Base-by-base conservation (phyloP, 1,140 invertebrate species). In the Heterodera carotae region DNA sequence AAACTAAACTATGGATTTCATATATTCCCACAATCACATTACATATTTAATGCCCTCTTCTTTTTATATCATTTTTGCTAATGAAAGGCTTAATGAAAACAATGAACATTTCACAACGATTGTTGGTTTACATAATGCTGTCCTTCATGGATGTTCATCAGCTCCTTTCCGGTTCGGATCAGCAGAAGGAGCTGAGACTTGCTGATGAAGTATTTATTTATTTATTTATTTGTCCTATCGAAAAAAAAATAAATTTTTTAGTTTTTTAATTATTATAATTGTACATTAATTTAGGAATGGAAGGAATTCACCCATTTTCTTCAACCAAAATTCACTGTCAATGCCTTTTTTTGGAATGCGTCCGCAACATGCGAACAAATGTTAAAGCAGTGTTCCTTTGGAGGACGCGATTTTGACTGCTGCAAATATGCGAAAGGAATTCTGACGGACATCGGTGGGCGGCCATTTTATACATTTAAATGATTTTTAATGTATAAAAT, bases 301-400 rank as follows among this genome's bases (percentile, higher is more conserved):
- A 66, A 79, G 25, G 29, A 84, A 4, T 82, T 83, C 62, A 22
- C 77, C 10, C 53, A 67, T 27, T 34, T 74, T 6, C 67, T n/a
- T 7, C 72, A 83, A 56, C 75, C 76, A 36, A 70, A 81, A 31
- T 87, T 86, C 64, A 84, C 82, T 15, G 78, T 87, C 43, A 82
- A 85, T 62, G 81, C 66, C 12, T 86, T 86, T 71, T 87, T 86
- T 33, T 72, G 75, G 71, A 76, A 83, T 60, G 84, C 84, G 5
- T 84, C 77, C 7, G 48, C 81, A 33, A 64, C 36, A 12, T 86
- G 85, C 75, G 53, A 78, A 25, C 84, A 86, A 59, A 82, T 80
- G 36, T 60, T 86, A 15, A 80, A 80, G 59, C 31, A 86, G 25
- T 86, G 85, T 53, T 79, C 82, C 25, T 85, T 87, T 64, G 85